Conservation (phyloP, 1,140 invertebrate genomes). For the Contarinia nasturtii region DNA sequence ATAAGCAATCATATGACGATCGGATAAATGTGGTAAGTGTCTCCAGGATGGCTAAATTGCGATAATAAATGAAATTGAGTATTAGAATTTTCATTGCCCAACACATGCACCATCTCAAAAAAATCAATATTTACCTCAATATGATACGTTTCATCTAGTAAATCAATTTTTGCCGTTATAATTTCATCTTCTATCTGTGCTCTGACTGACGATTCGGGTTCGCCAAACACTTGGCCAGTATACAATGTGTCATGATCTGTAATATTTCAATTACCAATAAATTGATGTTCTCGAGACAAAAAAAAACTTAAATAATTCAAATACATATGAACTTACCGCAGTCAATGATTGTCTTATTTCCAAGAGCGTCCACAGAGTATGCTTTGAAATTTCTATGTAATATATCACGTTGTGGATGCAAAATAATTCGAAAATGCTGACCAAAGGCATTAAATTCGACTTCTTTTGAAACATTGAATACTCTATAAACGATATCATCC, state of each 20-base stretch:
- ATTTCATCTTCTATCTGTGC: constrained; percentile 64
- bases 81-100: too few relatives aligned
- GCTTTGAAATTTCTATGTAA: constrained; percentile 80
- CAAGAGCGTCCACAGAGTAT: constrained; percentile 63
- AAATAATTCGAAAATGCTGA: constrained; percentile 65
- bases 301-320: too few relatives aligned
- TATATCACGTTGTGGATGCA: constrained; percentile 64
- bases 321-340: constrained; percentile 62
- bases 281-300: too few relatives aligned
- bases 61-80: too few relatives aligned
- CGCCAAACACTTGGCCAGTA: constrained; percentile 74
- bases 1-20: constrained; percentile 81
- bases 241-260: constrained; percentile 69
- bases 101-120: too few relatives aligned
- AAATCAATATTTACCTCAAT: too few relatives aligned
- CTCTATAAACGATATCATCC: constrained; percentile 50
- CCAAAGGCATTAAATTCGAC: constrained; percentile 64
- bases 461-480: constrained; percentile 78
- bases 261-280: too few relatives aligned
- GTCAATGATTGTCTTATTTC: constrained; percentile 62
- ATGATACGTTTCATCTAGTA: constrained; percentile 71
- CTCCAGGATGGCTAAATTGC: constrained; percentile 80
- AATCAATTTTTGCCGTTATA: constrained; percentile 67
- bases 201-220: constrained; percentile 66
- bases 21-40: constrained; percentile 54